These are phyloP conservation scores for Platysternon megacephalum DNA, from an alignment of 2,113 vertebrate genomes.

Conservation along the genomic window DNA sequence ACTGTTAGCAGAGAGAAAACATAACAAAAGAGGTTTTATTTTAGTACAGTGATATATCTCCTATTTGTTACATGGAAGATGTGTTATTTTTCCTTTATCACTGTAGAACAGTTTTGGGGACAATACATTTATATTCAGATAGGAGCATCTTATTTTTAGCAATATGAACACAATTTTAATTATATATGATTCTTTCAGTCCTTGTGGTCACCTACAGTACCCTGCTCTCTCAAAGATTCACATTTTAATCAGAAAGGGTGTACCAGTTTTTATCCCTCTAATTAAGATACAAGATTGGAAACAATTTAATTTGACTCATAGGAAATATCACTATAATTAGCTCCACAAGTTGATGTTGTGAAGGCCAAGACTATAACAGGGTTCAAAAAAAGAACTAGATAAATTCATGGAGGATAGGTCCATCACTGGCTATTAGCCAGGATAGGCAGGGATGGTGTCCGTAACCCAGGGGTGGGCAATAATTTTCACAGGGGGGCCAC, in stretches of 20 bases:
- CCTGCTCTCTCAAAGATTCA: constrained; percentile 18
- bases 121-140: not conserved
- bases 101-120: not conserved
- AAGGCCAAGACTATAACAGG: too few species aligned
- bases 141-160: not conserved
- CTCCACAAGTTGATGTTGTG: not conserved
- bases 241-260: constrained; percentile 59
- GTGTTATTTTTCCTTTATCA: not conserved
- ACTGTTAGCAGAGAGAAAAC: not conserved
- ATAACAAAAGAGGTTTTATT: not conserved
- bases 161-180: not conserved
- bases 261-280: constrained; percentile 54
- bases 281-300: constrained; percentile 63
- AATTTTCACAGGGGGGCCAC: too few species aligned
- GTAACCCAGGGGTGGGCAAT: too few species aligned
- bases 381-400: too few species aligned
- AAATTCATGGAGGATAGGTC: too few species aligned
- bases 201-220: constrained; percentile 29
- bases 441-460: too few species aligned
- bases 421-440: too few species aligned
- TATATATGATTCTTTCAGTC: not conserved
- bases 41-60: not conserved
- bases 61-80: not conserved
- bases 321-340: constrained; percentile 44
- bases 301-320: constrained; percentile 48